A percentile compares a stretch with the other conserved stretches of the same genome.
Conservation (phyloP, 2,888 invertebrate species). For the Trichacis sp. region DNA sequence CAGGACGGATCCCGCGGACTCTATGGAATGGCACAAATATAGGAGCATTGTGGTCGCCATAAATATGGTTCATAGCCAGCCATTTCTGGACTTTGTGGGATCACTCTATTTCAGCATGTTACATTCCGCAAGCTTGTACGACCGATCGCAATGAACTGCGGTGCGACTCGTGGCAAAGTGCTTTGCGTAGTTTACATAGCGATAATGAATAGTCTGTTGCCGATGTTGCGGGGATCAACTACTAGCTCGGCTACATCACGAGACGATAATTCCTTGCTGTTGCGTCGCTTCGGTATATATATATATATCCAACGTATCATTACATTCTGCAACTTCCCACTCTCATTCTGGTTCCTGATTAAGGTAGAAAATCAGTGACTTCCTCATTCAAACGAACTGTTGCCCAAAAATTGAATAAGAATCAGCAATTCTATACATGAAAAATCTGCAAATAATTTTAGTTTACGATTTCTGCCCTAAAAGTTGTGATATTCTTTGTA, state of each 20-base stretch:
- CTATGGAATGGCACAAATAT: conserved; percentile 20
- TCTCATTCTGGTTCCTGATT: too few relatives aligned
- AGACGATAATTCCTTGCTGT: neutral
- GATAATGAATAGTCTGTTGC: conserved; percentile 5
- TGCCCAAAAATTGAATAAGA: too few relatives aligned
- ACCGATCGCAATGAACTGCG: conserved; percentile 8
- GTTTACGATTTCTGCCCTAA: too few relatives aligned
- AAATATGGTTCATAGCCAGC: conserved; percentile 50
- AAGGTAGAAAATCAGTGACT: too few relatives aligned
- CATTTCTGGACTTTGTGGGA: conserved; percentile 23
- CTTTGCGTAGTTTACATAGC: conserved; percentile 6
- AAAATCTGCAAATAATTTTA: too few relatives aligned
- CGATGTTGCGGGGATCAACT: neutral
- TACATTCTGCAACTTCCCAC: too few relatives aligned
- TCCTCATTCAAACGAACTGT: too few relatives aligned
- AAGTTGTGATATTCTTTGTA: too few relatives aligned
- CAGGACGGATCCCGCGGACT: conserved; percentile 20
- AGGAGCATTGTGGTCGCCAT: conserved; percentile 36
- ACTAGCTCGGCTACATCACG: conserved; percentile 1
- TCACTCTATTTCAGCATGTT: conserved; percentile 22
- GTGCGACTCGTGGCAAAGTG: conserved; percentile 5
- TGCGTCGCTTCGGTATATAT: too few relatives aligned
- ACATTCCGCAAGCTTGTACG: conserved; percentile 22
- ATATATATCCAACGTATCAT: too few relatives aligned
- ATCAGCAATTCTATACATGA: too few relatives aligned